These are phyloP conservation scores for Temnopleurus reevesii DNA, from an alignment of 53 echinoderm and acorn worm genomes.

Conservation along the genomic window DNA sequence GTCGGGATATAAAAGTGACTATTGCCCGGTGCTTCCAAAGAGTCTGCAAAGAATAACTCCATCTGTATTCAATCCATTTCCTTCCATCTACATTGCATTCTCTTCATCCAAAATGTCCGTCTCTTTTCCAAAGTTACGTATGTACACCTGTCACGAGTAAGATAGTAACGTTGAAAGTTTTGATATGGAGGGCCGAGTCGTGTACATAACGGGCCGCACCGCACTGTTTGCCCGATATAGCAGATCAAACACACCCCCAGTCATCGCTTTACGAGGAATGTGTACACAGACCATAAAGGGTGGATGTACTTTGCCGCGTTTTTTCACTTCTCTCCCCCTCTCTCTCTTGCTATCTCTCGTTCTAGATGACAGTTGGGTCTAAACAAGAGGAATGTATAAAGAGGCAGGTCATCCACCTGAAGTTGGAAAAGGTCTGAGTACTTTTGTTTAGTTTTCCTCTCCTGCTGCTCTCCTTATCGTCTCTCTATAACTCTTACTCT, in stretches of 20 bases:
- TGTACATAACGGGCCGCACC: slow-evolving; percentile 38
- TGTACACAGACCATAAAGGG: slow-evolving; percentile 49
- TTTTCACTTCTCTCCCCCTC: too few species aligned
- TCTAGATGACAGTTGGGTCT: background rate
- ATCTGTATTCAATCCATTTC: background rate
- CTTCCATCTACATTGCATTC: background rate
- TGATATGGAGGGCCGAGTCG: slow-evolving; percentile 54
- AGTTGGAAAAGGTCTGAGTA: slow-evolving; percentile 29
- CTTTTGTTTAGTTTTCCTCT: slow-evolving; percentile 38
- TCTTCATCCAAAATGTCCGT: background rate
- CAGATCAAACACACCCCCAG: slow-evolving; percentile 45
- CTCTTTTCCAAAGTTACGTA: background rate
- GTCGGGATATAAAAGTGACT: background rate
- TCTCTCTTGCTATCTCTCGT: too few species aligned
- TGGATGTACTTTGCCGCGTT: slow-evolving; percentile 54
- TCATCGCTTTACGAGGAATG: slow-evolving; percentile 42
- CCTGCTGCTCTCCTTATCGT: background rate
- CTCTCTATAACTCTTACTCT: background rate
- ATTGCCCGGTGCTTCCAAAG: background rate
- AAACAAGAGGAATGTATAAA: slow-evolving; percentile 43
- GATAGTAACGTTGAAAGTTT: slow-evolving; percentile 57
- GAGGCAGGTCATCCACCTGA: slow-evolving; percentile 50
- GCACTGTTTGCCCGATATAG: slow-evolving; percentile 56
- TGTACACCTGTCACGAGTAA: slow-evolving; percentile 37
- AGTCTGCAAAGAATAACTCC: background rate